Conservation (phyloP, 1,140 invertebrate genomes). For the Sesamia nonagrioides region DNA sequence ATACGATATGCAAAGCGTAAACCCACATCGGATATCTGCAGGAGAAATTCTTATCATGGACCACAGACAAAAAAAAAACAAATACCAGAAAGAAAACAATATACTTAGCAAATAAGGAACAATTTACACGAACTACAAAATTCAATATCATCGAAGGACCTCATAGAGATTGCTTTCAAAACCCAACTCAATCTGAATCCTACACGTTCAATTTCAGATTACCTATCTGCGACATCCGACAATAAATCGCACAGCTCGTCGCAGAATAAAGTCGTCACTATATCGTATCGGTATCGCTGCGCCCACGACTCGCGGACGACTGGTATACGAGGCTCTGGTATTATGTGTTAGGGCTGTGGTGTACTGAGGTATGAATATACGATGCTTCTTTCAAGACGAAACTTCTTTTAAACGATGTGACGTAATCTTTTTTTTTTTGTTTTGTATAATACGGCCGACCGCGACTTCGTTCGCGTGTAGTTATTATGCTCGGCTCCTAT, state of each 20-base stretch:
- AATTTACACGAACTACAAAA: conserved; percentile 12
- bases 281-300: conserved; percentile 65
- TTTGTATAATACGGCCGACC: too few relatives aligned
- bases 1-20: too few relatives aligned
- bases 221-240: conserved; percentile 39
- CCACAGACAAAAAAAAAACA: background rate
- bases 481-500: too few relatives aligned
- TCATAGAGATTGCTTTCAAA: conserved; percentile 37
- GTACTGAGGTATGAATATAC: background rate
- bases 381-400: too few relatives aligned
- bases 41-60: background rate
- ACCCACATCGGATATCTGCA: too few relatives aligned
- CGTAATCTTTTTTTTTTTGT: too few relatives aligned
- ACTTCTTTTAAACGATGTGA: too few relatives aligned
- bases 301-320: conserved; percentile 59
- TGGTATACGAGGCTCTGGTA: conserved; percentile 43
- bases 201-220: conserved; percentile 50
- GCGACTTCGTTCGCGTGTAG: too few relatives aligned
- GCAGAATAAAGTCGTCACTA: conserved; percentile 78
- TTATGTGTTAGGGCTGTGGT: conserved; percentile 1
- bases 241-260: conserved; percentile 65
- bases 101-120: background rate
- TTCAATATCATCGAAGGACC: background rate
- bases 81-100: background rate
- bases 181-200: conserved; percentile 18